Evolutionary conservation across 2,888 invertebrate species (phyloP).

Genomic region (Vesta saturnalis): DNA sequence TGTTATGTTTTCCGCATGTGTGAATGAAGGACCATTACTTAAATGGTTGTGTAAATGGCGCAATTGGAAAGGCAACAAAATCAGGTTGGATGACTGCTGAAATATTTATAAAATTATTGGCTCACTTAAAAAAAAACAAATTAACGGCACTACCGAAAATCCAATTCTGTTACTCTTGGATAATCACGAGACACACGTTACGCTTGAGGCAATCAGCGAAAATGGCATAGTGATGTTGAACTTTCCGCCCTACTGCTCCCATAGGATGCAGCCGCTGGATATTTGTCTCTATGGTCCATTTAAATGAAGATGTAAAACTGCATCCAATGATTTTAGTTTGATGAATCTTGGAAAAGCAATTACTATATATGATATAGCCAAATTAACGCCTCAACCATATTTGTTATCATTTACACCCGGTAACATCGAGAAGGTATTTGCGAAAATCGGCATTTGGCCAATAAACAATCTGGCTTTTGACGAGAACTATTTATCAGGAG

Average conservation of each 20-base stretch:
- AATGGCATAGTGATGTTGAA: slow-evolving; percentile 48
- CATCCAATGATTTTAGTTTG: background rate
- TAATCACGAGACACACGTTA: slow-evolving; percentile 44
- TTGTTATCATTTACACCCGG: too few species aligned
- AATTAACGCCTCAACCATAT: too few species aligned
- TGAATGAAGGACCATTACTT: slow-evolving; percentile 31
- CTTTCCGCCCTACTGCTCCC: slow-evolving; percentile 43
- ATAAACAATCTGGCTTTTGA: too few species aligned
- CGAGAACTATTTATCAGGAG: too few species aligned
- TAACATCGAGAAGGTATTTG: too few species aligned
- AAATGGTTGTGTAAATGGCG: slow-evolving; percentile 40
- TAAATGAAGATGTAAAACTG: slow-evolving; percentile 20
- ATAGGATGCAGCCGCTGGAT: slow-evolving; percentile 10
- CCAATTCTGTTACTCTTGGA: slow-evolving; percentile 43
- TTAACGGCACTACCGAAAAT: slow-evolving; percentile 36
- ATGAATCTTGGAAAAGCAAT: too few species aligned
- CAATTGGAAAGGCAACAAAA: slow-evolving; percentile 35
- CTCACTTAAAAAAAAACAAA: slow-evolving; percentile 40
- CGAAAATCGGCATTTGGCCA: too few species aligned
- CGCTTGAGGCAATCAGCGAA: slow-evolving; percentile 41
- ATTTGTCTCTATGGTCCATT: slow-evolving; percentile 6
- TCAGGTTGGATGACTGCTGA: slow-evolving; percentile 44
- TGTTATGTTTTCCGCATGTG: slow-evolving; percentile 47
- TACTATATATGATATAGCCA: too few species aligned
- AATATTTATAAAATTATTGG: slow-evolving; percentile 40